Conservation (phyloP, 2,888 invertebrate genomes). For the Seira sanloemensis region DNA sequence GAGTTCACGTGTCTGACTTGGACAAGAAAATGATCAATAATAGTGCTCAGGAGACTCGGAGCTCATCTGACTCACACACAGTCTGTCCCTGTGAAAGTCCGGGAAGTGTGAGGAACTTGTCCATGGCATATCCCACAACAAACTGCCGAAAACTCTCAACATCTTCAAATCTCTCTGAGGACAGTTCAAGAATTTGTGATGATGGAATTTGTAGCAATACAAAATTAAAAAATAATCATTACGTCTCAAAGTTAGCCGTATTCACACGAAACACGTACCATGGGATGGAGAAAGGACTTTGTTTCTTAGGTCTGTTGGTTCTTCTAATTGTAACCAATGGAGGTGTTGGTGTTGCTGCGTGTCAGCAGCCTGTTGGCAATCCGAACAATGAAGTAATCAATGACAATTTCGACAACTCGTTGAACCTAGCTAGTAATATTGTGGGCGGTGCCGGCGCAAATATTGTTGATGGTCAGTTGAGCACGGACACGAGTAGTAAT, state of each 20-base stretch:
- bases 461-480: constrained; percentile 40
- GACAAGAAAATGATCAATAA: neutral
- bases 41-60: no score
- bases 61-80: no score
- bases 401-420: constrained; percentile 52
- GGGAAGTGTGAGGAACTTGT: no score
- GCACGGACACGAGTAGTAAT: constrained; percentile 43
- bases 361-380: constrained; percentile 50
- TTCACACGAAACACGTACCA: neutral
- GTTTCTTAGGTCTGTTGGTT: constrained; percentile 13
- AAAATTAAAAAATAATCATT: no score
- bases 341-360: constrained; percentile 26
- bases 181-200: no score
- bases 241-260: neutral
- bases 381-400: constrained; percentile 45
- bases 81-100: no score
- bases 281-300: constrained; percentile 32
- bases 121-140: no score
- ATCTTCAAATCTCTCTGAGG: no score
- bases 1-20: neutral
- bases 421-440: neutral
- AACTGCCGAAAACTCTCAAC: no score
- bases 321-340: constrained; percentile 21
- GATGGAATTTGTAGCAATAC: no score
- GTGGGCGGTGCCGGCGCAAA: neutral